Base-by-base conservation (phyloP, 2,113 vertebrate species). In the Grammomys surdaster region DNA sequence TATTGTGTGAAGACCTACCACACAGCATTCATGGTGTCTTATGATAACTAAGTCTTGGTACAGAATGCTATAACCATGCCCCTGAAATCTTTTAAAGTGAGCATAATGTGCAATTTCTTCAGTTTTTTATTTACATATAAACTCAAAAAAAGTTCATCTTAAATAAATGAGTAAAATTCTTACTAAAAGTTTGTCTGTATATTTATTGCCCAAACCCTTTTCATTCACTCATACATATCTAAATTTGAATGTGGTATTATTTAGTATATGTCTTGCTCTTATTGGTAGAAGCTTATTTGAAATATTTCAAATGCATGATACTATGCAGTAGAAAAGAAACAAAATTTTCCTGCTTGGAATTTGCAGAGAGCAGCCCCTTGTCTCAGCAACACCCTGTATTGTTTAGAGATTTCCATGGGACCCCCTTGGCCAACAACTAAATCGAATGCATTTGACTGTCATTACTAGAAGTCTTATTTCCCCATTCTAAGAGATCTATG, bases 141-240 rank as follows among this genome's bases (percentile, higher is more conserved):
- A 89, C 48, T 78, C 69, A 90, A 80, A 95, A 82, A 91, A 31
- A 75, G 22, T 28, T 87, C 76, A 87, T 63, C 28, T 92, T 73
- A 94, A 95, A 90, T 77, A 95, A 88, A 67, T 46, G 17, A 58
- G 1, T 60, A 54, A 89, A 95, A 92, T 58, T 86, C 67, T 85
- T 72, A 56, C 33, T 65, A 81, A 54, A 90, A 86, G 9, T 90
- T 76, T 48, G 31, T 10, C 58, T 72, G 40, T 31, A 13, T 5
- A 51, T 70, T 92, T 40, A 81, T 16, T 46, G 85, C 22, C n/a
- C 60, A 84, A n/a, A 26, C 3, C 8, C 31, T 6, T 75, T 48
- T 48, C 4, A 92, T 40, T 78, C 26, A 94, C 31, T 86, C 40
- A 88, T 46, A 40, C 46, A 58, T 7, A 48, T 20, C 7, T 94